Evolutionary conservation across 1,140 invertebrate species (phyloP).

Genomic region (Philaenus spumarius): DNA sequence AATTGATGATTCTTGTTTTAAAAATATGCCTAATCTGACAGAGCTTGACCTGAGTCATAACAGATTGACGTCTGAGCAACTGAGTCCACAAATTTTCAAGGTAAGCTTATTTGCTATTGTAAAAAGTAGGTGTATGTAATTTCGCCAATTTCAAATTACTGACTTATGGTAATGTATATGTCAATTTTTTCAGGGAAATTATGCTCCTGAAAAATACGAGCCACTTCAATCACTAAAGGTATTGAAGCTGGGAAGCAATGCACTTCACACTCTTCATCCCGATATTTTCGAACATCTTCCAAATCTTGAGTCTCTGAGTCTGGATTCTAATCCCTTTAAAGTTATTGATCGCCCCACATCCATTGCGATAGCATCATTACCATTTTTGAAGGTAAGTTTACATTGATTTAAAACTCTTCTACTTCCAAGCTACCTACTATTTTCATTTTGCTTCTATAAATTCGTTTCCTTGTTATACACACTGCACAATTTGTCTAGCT

Average conservation of each 20-base stretch:
- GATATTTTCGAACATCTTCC: constrained; percentile 65
- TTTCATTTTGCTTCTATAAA: too few species aligned
- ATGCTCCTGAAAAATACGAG: constrained; percentile 46
- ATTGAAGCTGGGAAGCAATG: constrained; percentile 57
- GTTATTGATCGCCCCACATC: constrained; percentile 51
- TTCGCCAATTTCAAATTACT: too few species aligned
- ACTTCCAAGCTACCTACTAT: too few species aligned
- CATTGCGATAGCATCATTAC: constrained; percentile 54
- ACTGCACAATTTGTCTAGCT: too few species aligned
- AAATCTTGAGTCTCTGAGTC: constrained; percentile 52
- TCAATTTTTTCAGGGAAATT: constrained; percentile 57
- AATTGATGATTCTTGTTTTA: constrained; percentile 54
- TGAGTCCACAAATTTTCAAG: constrained; percentile 57
- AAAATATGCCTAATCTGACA: constrained; percentile 49
- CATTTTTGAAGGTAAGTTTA: constrained; percentile 52
- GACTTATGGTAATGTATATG: too few species aligned
- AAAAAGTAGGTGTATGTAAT: too few species aligned
- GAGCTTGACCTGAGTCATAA: constrained; percentile 64
- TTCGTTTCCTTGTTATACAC: too few species aligned
- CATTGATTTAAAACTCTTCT: too few species aligned
- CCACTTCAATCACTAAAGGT: constrained; percentile 51
- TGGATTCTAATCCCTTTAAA: constrained; percentile 59
- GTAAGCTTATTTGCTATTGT: constrained; percentile 42
- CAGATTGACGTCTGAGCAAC: constrained; percentile 45
- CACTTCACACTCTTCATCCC: constrained; percentile 54